Conservation (phyloP, 2,888 invertebrate species). For the Athalia rosae region DNA sequence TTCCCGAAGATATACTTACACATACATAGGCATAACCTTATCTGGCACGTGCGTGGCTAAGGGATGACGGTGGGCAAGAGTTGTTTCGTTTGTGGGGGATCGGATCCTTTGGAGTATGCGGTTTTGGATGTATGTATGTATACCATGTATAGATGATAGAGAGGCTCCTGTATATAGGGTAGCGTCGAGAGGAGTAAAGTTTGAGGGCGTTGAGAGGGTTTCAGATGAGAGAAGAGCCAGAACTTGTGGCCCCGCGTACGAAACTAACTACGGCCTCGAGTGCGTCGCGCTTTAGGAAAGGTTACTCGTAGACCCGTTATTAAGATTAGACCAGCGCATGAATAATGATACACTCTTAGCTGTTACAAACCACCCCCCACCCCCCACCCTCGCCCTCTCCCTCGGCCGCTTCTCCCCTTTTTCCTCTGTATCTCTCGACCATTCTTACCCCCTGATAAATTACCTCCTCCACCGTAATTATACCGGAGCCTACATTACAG, state of each 20-base stretch:
- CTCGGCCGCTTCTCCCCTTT: neutral
- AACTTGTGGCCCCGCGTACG: neutral
- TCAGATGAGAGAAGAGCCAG: constrained; percentile 19
- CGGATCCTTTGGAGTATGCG: neutral
- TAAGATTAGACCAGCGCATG: constrained; percentile 65
- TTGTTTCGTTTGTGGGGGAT: neutral
- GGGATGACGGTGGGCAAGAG: constrained; percentile 6
- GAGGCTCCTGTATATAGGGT: neutral
- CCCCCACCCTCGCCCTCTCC: neutral
- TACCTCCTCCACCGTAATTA: constrained; percentile 67
- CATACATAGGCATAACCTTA: neutral
- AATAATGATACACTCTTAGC: constrained; percentile 64
- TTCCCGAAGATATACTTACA: neutral
- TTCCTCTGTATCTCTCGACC: neutral
- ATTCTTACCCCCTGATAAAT: constrained; percentile 63
- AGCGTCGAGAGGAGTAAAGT: no score
- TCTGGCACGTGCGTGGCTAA: constrained; percentile 37
- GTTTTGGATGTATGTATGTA: no score
- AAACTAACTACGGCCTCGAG: constrained; percentile 16
- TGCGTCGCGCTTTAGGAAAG: constrained; percentile 26
- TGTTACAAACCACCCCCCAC: constrained; percentile 6
- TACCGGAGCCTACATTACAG: constrained; percentile 51
- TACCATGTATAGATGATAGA: neutral
- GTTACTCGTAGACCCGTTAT: constrained; percentile 55
- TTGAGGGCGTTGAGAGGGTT: constrained; percentile 1